These are phyloP conservation scores for Periphyllus acericola DNA, from an alignment of 2,888 invertebrate species.

Conservation along the genomic window DNA sequence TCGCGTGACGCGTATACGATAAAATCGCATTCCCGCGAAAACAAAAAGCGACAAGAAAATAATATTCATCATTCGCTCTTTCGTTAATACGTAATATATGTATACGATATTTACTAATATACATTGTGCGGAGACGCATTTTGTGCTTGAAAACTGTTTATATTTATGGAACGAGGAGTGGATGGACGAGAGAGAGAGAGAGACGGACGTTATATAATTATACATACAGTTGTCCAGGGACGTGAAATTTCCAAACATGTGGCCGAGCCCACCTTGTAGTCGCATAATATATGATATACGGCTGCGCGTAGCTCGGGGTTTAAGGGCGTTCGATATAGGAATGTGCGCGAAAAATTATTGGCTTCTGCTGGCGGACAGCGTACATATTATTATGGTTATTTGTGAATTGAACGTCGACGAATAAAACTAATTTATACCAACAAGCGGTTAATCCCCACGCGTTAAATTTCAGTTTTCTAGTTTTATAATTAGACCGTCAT, in stretches of 20 bases:
- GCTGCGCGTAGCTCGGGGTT: not conserved
- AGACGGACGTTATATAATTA: no score
- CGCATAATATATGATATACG: not conserved
- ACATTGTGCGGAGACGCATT: no score
- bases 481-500: slow-evolving; percentile 46
- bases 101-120: no score
- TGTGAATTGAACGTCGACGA: slow-evolving; percentile 15
- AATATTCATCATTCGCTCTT: no score
- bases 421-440: slow-evolving; percentile 33
- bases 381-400: not conserved
- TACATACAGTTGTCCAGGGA: no score
- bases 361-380: not conserved
- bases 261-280: not conserved
- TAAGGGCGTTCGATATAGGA: not conserved
- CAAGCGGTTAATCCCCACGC: slow-evolving; percentile 10
- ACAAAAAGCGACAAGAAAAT: no score
- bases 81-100: no score
- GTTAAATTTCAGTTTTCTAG: slow-evolving; percentile 13
- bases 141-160: no score
- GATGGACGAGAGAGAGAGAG: no score
- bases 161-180: no score
- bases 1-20: no score
- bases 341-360: not conserved
- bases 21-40: no score
- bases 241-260: not conserved